Evolutionary conservation across 1,140 invertebrate species (phyloP), one percentile per base, ranked within the genome.

Genomic region (Lerema accius): DNA sequence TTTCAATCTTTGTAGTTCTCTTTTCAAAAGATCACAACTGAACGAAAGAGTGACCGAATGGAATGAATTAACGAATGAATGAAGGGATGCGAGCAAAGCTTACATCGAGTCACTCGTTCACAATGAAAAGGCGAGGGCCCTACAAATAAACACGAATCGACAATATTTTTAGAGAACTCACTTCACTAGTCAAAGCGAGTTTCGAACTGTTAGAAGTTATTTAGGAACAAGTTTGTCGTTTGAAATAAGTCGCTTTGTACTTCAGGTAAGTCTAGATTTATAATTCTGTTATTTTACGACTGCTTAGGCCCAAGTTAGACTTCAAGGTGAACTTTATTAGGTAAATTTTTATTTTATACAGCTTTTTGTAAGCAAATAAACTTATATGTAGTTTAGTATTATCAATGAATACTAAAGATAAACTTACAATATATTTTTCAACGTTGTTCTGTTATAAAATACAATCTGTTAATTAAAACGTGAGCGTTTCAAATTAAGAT

Each of bases 101-200:
- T 5, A 5, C 19, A 23, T 23, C 19, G 17, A 23, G 56, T 65
- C 67, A 67, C 61, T 71, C 63, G 65, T 71, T 67, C 67, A 71
- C 64, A 67, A 71, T 67, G 62, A 60, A 53, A 65, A 67, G 19
- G 26, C 28, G 43, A 42, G 11, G 42, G 50, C 61, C 62, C 67
- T 59, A 46, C 16, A 53, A 64, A 63, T 63, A 66, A 59, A 69
- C 35, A 51, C 17, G 17, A 53, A 58, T 50, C 11, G 35, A 37
- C 58, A 68, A 55, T 51, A 62, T 51, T 62, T 62, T 66, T 65
- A 23, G 19, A 40, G 23, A 5, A 35, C 15, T 5, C 53, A 37
- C 32, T 42, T 39, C 39, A 56, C 39, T 42, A 43, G 53, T 43
- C 39, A 56, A 56, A 56, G 53, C 15, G 10, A 14, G 6, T 49